Conservation (phyloP, 2,888 invertebrate species). For the Monoplex corrugatus region DNA sequence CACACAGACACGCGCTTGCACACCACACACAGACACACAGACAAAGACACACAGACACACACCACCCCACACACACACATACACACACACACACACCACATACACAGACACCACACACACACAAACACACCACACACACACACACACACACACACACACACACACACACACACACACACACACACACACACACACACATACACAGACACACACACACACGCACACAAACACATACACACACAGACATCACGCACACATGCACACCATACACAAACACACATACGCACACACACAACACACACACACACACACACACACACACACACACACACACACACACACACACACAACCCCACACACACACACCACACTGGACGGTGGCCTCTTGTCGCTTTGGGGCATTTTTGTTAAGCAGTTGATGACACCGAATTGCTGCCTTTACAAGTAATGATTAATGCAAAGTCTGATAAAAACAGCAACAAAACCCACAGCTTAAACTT, state of each 20-base stretch:
- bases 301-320: neutral
- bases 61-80: constrained; percentile 66
- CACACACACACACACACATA: neutral
- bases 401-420: too few relatives aligned
- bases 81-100: neutral
- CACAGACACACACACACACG: neutral
- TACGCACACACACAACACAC: too few relatives aligned
- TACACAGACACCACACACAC: neutral
- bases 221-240: too few relatives aligned
- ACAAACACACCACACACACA: neutral
- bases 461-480: too few relatives aligned
- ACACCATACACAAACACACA: too few relatives aligned
- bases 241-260: too few relatives aligned
- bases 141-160: neutral
- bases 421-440: too few relatives aligned
- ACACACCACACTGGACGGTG: neutral
- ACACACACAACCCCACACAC: neutral
- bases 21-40: too few relatives aligned
- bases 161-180: neutral
- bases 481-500: too few relatives aligned
- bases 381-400: too few relatives aligned
- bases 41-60: constrained; percentile 50
- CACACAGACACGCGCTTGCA: too few relatives aligned
- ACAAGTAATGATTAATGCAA: too few relatives aligned
- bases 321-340: constrained; percentile 1